Evolutionary conservation across 2,797 vertebrate species (phyloP).

Genomic region (Gallirallus australis): DNA sequence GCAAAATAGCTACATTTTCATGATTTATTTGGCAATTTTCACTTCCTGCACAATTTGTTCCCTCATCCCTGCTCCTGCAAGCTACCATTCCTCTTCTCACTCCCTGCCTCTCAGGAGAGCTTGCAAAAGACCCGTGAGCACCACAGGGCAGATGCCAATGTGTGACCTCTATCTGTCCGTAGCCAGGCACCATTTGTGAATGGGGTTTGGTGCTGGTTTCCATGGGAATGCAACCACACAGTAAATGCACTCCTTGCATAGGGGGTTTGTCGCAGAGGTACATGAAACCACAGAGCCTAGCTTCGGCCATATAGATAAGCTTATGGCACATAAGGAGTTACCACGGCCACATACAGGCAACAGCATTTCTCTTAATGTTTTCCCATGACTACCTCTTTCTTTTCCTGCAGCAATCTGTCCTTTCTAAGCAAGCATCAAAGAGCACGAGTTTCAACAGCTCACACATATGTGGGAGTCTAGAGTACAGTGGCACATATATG

Average conservation of each 20-base stretch:
- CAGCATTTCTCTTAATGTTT: not conserved
- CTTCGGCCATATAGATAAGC: not conserved
- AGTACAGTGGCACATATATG: not conserved
- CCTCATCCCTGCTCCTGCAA: not conserved
- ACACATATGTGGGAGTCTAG: not conserved
- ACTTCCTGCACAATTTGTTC: fast-evolving
- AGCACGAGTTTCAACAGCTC: not conserved
- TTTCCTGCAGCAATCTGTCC: not conserved
- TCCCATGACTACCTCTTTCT: not conserved
- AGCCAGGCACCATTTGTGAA: conserved; percentile 24
- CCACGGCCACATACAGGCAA: fast-evolving
- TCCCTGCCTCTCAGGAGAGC: not conserved
- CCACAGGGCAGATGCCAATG: conserved; percentile 50
- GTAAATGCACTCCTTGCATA: not conserved
- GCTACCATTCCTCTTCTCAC: not conserved
- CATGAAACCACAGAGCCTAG: not conserved
- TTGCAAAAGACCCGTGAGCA: conserved; percentile 28
- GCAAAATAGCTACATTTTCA: not conserved
- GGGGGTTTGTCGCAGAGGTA: not conserved
- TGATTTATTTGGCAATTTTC: not conserved
- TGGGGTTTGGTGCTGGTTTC: conserved; percentile 62
- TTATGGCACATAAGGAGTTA: not conserved
- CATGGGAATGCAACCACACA: conserved; percentile 60
- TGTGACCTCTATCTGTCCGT: not conserved
- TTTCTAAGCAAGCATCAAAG: not conserved